Percentiles rank a stretch among this genome's conserved stretches.
phyloP scores from a whole-genome alignment of 2,797 vertebrate species.

The Epinephelus coioides region DNA sequence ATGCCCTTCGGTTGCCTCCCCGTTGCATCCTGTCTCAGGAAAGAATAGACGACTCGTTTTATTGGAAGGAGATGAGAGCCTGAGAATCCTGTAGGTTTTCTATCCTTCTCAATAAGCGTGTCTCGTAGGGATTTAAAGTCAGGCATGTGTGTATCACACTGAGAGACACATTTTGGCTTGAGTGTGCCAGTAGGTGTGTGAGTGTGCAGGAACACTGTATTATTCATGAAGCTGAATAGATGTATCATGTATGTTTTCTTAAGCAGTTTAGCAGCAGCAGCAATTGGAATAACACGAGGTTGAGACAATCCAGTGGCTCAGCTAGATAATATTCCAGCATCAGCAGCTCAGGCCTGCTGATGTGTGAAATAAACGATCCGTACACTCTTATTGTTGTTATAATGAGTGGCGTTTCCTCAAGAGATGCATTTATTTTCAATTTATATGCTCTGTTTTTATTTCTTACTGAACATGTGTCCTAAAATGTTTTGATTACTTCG shows the following conservation, averaged over 20 bases:
- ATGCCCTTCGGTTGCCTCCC: slow-evolving; percentile 58
- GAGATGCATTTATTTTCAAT: slow-evolving; percentile 27
- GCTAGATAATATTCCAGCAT: slow-evolving; percentile 46
- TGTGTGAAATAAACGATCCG: slow-evolving; percentile 75
- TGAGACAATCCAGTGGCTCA: slow-evolving; percentile 37
- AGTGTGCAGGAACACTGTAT: slow-evolving; percentile 47
- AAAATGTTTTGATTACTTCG: not conserved
- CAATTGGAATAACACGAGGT: slow-evolving; percentile 32
- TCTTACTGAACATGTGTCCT: not conserved
- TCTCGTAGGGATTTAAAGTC: slow-evolving; percentile 51
- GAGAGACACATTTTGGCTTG: slow-evolving; percentile 21
- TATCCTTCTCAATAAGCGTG: slow-evolving; percentile 35
- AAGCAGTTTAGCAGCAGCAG: slow-evolving; percentile 56
- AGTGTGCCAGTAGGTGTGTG: slow-evolving; percentile 32
- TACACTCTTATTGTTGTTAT: slow-evolving; percentile 34
- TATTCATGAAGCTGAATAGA: slow-evolving; percentile 64
- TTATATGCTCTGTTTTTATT: slow-evolving; percentile 17
- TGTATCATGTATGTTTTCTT: slow-evolving; percentile 63
- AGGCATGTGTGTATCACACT: slow-evolving; percentile 14
- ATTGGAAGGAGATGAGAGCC: slow-evolving; percentile 69
- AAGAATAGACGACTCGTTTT: slow-evolving; percentile 61
- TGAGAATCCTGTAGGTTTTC: slow-evolving; percentile 41
- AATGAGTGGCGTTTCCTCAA: slow-evolving; percentile 28
- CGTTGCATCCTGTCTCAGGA: slow-evolving; percentile 55
- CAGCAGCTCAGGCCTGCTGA: slow-evolving; percentile 63